Base-by-base conservation (phyloP, 2,797 vertebrate species). In the Protosalanx chinensis region DNA sequence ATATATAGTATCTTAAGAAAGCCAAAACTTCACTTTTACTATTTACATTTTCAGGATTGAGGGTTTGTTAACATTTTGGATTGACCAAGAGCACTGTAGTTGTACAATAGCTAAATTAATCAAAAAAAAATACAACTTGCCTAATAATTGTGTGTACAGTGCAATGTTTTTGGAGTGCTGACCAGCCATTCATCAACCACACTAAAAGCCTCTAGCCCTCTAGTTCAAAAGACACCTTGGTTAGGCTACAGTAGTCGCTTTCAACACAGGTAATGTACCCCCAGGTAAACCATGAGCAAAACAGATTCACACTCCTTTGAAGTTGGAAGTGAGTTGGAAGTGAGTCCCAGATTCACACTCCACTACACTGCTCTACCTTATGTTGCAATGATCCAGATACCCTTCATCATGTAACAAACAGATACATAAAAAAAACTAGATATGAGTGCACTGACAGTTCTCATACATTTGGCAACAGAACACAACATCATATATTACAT, bases 401-500 rank as follows among this genome's bases (percentile, higher is more conserved):
- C 10, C 41, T 46, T 46, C 13, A 46, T 2, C 41, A 46, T 8
- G 2, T 46, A 74, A 35, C 20, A 76, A 79, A 63, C 29, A 71
- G 41, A 57, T 57, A 72, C n/a, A 35, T 8, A n/a, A 33, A 18
- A 64, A 32, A 37, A 5, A 10, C 51, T 27, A 27, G 18, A 72
- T 41, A 72, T 35, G 30, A 75, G 68, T 78, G 77, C 74, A 74
- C 35, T 5, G 46, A 76, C 67, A 63, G 61, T 66, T 67, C 71
- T 73, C 72, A 81, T 79, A 80, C 75, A 70, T 66, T 74, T 62
- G 70, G 68, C 75, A 75, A 51, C 73, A 78, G 10, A 27, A 46
- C 10, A 70, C 15, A 51, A 73, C 18, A 68, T 12, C 49, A 41
- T 13, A 46, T 8, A 46, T 46, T 46, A 46, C 41, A 46, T 46